Conservation (phyloP, 2,888 invertebrate species). For the Lampropteryx suffumata region DNA sequence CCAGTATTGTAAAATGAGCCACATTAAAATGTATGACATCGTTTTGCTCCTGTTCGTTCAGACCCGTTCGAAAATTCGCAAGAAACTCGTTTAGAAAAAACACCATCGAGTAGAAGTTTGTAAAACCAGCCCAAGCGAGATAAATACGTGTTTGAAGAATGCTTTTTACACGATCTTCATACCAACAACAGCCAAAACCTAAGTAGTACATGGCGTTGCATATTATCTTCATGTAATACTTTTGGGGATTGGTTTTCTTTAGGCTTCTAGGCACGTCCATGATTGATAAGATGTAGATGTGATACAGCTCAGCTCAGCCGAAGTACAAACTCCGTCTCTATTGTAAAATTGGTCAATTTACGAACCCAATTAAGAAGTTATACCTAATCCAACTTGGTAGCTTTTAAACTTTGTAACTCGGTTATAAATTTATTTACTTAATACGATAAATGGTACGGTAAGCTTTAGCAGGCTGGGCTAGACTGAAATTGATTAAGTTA, state of each 20-base stretch:
- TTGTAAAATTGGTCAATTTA: slow-evolving; percentile 32
- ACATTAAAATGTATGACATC: slow-evolving; percentile 50
- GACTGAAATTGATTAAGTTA: slow-evolving; percentile 32
- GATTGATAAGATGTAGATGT: neutral
- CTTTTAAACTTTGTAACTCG: slow-evolving; percentile 34
- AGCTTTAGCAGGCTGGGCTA: slow-evolving; percentile 26
- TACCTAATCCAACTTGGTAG: slow-evolving; percentile 32
- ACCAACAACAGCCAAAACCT: slow-evolving; percentile 55
- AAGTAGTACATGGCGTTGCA: slow-evolving; percentile 46
- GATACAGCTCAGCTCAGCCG: neutral
- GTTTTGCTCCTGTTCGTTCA: slow-evolving; percentile 48
- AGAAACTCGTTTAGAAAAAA: slow-evolving; percentile 45
- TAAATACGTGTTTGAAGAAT: slow-evolving; percentile 36
- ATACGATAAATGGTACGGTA: slow-evolving; percentile 34
- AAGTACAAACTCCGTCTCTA: slow-evolving; percentile 8
- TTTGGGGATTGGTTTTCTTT: slow-evolving; percentile 44
- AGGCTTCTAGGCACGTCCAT: slow-evolving; percentile 17
- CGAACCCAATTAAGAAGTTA: slow-evolving; percentile 32
- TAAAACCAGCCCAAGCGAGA: slow-evolving; percentile 40
- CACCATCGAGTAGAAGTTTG: slow-evolving; percentile 43
- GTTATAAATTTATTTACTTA: slow-evolving; percentile 34
- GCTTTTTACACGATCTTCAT: slow-evolving; percentile 34
- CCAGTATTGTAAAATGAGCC: slow-evolving; percentile 46
- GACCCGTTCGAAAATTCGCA: slow-evolving; percentile 44
- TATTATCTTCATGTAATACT: slow-evolving; percentile 46